phyloP scores from a whole-genome alignment of 2,113 vertebrate genomes.

The Xerus inauris region DNA sequence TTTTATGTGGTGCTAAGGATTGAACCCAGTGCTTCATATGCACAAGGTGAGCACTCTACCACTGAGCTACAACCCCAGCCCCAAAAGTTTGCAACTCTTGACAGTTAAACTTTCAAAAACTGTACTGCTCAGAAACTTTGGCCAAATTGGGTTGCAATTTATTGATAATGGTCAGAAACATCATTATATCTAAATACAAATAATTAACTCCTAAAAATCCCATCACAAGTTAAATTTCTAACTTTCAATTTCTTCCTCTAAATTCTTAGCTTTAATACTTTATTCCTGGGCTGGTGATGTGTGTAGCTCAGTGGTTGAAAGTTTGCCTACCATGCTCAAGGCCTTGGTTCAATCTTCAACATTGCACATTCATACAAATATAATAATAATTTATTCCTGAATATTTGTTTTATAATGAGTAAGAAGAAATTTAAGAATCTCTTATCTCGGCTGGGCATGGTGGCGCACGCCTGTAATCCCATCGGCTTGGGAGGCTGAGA shows the following conservation, averaged over 20 bases:
- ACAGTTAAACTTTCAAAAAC: conserved; percentile 1
- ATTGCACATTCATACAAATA: neutral
- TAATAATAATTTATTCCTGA: neutral
- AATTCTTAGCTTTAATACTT: neutral
- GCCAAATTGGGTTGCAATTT: neutral
- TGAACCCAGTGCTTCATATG: too few relatives aligned
- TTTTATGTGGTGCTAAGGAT: too few relatives aligned
- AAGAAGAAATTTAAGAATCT: conserved; percentile 2
- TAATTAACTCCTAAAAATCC: neutral
- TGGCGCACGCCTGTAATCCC: too few relatives aligned
- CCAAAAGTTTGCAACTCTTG: too few relatives aligned
- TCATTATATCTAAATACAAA: conserved; percentile 17
- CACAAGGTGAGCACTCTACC: too few relatives aligned
- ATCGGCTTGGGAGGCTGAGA: too few relatives aligned
- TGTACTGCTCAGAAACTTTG: neutral
- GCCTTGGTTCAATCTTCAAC: neutral
- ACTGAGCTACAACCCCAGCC: too few relatives aligned
- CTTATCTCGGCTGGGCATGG: too few relatives aligned
- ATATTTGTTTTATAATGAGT: conserved; percentile 20
- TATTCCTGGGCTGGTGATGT: neutral
- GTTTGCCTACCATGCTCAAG: neutral
- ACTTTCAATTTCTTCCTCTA: conserved; percentile 51
- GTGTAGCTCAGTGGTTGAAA: neutral
- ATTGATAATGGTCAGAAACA: neutral
- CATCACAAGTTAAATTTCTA: conserved; percentile 42